Evolutionary conservation across 2,888 invertebrate genomes (phyloP), one percentile per base, ranked within the genome.

Genomic region (Scaptomyza cyrtandrae): DNA sequence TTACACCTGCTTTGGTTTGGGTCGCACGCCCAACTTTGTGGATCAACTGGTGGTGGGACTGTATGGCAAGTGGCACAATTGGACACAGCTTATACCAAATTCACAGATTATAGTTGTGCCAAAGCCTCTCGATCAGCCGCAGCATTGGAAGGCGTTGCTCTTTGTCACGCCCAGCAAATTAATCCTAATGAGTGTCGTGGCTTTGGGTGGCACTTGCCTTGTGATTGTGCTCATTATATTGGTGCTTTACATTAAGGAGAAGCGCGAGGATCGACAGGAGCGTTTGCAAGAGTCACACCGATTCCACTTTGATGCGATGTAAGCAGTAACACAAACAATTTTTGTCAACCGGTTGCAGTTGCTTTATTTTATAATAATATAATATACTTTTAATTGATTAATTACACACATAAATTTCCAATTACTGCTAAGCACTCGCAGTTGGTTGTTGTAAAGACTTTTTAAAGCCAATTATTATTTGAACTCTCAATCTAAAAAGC

Each of bases 21-120:
- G 99, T 3, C 95, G 98, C 65, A 98, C 98, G 39, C 99, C 99
- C 1, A 99, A 99, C 93, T 99, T 99, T 93, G 97, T 99, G 0
- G 99, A 99, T 89, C 95, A 94, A 11, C 93, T 99, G 37, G 95
- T 94, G 59, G 97, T 98, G 2, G 97, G 97, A 9, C 92, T 96
- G 52, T 95, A 94, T n/a, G 94, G 94, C 61, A 93, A 93, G 85
- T 94, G 93, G 0, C 95, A 95, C 76, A 95, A 94, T 63, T 98
- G 97, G 97, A 95, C 96, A 0, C 98, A 98, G 91, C 95, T 98
- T 56, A 99, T 99, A 90, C 99, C 99, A 0, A 99, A 99, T 90
- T 98, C 99, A 0, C 99, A 99, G 92, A 96, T 99, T 92, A 97
- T 99, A 37, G 96, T 99, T 0, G 97, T 99, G 67, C 99, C 99